These are phyloP conservation scores for Coracopsis vasa DNA, from an alignment of 2,113 vertebrate species.

Conservation along the genomic window DNA sequence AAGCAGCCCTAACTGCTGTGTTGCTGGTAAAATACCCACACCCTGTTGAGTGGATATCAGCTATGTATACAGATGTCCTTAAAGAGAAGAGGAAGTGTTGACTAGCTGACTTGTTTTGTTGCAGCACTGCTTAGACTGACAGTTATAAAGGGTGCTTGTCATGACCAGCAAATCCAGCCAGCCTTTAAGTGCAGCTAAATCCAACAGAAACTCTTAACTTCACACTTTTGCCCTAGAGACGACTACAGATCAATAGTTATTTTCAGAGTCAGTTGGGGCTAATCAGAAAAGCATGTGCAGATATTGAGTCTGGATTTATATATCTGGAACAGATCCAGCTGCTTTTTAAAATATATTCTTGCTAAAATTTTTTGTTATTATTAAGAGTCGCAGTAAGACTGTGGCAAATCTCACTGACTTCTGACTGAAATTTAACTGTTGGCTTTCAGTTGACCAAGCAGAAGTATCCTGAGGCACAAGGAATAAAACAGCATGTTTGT, in stretches of 20 bases:
- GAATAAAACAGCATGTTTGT: background rate
- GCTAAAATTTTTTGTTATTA: background rate
- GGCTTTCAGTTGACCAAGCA: background rate
- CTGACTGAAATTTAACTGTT: background rate
- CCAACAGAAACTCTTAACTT: constrained; percentile 78
- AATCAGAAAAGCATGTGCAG: constrained; percentile 60
- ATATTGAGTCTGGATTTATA: constrained; percentile 50
- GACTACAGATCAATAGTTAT: constrained; percentile 55
- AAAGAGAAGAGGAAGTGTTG: constrained; percentile 50
- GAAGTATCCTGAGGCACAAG: background rate
- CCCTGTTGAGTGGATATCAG: constrained; percentile 39
- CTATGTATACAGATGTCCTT: constrained; percentile 70
- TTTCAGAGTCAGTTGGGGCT: constrained; percentile 68
- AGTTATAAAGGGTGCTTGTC: constrained; percentile 64
- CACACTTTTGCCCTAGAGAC: constrained; percentile 60
- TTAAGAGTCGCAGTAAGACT: background rate
- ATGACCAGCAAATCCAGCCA: constrained; percentile 68
- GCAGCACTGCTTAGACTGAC: constrained; percentile 70
- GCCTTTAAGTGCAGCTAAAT: constrained; percentile 71
- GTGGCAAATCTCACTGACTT: constrained; percentile 19
- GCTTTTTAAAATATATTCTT: background rate
- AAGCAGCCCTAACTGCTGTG: background rate
- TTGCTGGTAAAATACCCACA: constrained; percentile 55
- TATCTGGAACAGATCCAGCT: background rate
- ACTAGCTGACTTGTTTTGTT: constrained; percentile 70